Evolutionary conservation across 2,797 vertebrate species (phyloP).

Genomic region (Xenops minutus): DNA sequence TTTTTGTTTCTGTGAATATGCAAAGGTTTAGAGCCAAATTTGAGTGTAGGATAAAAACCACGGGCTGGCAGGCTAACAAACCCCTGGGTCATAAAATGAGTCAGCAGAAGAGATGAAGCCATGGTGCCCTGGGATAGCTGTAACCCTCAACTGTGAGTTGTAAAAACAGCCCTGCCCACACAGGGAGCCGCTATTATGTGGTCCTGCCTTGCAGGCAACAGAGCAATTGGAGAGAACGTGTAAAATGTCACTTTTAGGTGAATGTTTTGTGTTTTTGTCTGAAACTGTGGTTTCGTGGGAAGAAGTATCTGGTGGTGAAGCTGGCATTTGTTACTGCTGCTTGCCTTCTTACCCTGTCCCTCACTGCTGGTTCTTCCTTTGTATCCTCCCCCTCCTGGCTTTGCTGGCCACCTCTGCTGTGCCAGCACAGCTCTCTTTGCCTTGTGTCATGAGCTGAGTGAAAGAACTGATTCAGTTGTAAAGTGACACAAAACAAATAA

Average conservation of each 20-base stretch:
- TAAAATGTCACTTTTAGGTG: not conserved
- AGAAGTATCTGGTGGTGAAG: not conserved
- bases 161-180: not conserved
- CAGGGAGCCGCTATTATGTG: not conserved
- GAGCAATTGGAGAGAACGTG: not conserved
- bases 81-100: not conserved
- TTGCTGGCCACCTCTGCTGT: not conserved
- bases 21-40: not conserved
- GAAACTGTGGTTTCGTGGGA: not conserved
- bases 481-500: not conserved
- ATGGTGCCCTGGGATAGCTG: not conserved
- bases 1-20: not conserved
- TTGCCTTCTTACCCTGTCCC: not conserved
- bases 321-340: not conserved
- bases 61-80: not conserved
- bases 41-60: not conserved
- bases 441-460: not conserved
- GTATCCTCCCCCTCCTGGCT: rapidly evolving
- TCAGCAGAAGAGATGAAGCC: not conserved
- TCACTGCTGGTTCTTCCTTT: not conserved
- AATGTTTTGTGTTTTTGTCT: not conserved
- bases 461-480: not conserved
- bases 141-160: not conserved
- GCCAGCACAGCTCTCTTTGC: not conserved
- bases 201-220: not conserved